phyloP scores from a whole-genome alignment of 2,888 invertebrate genomes.

The Biston stratarius region DNA sequence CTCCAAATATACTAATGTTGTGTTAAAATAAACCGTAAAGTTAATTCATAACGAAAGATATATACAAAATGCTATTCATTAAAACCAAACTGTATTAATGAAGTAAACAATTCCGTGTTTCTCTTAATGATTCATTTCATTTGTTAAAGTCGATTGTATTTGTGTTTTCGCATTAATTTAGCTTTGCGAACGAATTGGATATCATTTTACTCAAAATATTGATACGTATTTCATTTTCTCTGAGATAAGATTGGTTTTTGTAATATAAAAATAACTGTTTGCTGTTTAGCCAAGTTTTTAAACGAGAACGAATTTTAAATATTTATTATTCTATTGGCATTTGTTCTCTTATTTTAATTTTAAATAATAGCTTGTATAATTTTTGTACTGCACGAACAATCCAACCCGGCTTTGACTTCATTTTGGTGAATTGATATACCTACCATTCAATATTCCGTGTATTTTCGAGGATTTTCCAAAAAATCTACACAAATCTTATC shows the following conservation, averaged over 20 bases:
- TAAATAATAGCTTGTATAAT: too few species aligned
- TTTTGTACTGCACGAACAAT: too few species aligned
- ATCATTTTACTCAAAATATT: not conserved
- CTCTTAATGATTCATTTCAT: not conserved
- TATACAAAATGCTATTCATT: not conserved
- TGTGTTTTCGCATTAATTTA: conserved; percentile 1
- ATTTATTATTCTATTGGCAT: too few species aligned
- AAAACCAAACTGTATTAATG: conserved; percentile 1
- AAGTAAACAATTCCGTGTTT: not conserved
- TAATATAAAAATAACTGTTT: too few species aligned
- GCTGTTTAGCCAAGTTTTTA: too few species aligned
- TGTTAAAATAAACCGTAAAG: not conserved
- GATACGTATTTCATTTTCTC: not conserved
- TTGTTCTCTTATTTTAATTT: too few species aligned
- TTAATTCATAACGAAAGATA: not conserved
- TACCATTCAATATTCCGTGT: too few species aligned
- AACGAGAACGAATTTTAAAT: too few species aligned
- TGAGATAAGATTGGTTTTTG: not conserved
- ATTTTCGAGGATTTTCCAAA: too few species aligned
- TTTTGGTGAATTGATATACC: not conserved
- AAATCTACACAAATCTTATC: too few species aligned
- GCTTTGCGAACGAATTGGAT: not conserved
- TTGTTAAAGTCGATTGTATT: not conserved
- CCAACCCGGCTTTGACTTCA: not conserved
- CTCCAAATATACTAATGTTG: too few species aligned